phyloP scores from a whole-genome alignment of 2,888 invertebrate genomes.

The Amiota mariae region DNA sequence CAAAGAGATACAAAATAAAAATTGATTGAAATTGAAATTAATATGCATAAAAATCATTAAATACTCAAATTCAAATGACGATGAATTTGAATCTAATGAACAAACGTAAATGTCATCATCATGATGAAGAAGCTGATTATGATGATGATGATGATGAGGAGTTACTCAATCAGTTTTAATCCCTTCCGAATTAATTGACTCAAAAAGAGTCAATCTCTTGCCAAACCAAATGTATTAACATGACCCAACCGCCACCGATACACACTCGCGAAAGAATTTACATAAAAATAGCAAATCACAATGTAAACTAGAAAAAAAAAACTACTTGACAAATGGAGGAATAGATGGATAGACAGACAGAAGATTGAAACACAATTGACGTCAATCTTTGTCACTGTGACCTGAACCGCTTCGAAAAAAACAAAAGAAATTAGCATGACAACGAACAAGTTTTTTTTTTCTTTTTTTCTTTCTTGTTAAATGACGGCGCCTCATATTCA shows the following conservation, averaged over 20 bases:
- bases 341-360: not conserved
- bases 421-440: not conserved
- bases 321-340: not conserved
- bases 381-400: constrained; percentile 9
- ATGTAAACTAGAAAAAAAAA: not conserved
- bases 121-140: not conserved
- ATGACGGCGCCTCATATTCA: not conserved
- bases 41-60: constrained; percentile 5
- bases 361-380: not conserved
- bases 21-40: not conserved
- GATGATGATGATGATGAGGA: not conserved
- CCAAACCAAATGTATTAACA: too few relatives aligned
- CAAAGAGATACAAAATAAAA: constrained; percentile 8
- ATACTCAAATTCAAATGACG: not conserved
- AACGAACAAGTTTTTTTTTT: not conserved
- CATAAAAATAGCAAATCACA: constrained; percentile 11
- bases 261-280: constrained; percentile 10
- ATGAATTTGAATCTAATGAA: constrained; percentile 3
- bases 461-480: not conserved
- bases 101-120: constrained; percentile 10
- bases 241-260: not conserved
- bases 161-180: not conserved
- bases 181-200: not conserved
- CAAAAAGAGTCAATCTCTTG: not conserved
- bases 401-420: not conserved